These are phyloP conservation scores for Drosophila ironensis DNA, from an alignment of 1,140 invertebrate genomes.

Conservation along the genomic window DNA sequence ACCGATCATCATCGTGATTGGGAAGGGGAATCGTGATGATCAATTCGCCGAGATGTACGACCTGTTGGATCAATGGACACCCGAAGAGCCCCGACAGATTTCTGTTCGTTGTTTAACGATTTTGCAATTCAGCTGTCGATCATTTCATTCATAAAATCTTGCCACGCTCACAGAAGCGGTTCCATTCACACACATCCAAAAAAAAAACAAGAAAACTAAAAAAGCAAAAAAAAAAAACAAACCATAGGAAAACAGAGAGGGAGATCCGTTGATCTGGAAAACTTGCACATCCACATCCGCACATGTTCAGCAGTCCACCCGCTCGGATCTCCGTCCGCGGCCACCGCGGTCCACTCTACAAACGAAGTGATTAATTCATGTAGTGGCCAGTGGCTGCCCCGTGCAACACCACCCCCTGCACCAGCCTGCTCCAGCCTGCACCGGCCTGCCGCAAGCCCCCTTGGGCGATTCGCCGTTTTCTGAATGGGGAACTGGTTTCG, in stretches of 20 bases:
- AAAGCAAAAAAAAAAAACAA: neutral
- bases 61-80: slow-evolving; percentile 69
- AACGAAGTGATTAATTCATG: slow-evolving; percentile 81
- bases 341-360: slow-evolving; percentile 65
- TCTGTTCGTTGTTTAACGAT: slow-evolving; percentile 71
- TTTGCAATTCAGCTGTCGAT: slow-evolving; percentile 81
- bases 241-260: slow-evolving; percentile 18
- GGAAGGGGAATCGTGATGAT: slow-evolving; percentile 12
- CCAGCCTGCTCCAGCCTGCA: neutral
- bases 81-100: slow-evolving; percentile 20
- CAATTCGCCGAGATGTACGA: slow-evolving; percentile 32
- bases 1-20: neutral
- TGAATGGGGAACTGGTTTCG: slow-evolving; percentile 79
- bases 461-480: slow-evolving; percentile 62
- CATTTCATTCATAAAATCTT: slow-evolving; percentile 81
- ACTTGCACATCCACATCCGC: slow-evolving; percentile 64
- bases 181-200: neutral
- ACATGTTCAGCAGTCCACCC: slow-evolving; percentile 33
- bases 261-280: slow-evolving; percentile 64
- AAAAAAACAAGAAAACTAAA: neutral
- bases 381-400: slow-evolving; percentile 52
- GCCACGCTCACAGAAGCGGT: slow-evolving; percentile 26
- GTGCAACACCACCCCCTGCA: neutral
- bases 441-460: slow-evolving; percentile 1
- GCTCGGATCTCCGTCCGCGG: slow-evolving; percentile 7